Base-by-base conservation (phyloP, 2,797 vertebrate species). In the Galaxias olidus region DNA sequence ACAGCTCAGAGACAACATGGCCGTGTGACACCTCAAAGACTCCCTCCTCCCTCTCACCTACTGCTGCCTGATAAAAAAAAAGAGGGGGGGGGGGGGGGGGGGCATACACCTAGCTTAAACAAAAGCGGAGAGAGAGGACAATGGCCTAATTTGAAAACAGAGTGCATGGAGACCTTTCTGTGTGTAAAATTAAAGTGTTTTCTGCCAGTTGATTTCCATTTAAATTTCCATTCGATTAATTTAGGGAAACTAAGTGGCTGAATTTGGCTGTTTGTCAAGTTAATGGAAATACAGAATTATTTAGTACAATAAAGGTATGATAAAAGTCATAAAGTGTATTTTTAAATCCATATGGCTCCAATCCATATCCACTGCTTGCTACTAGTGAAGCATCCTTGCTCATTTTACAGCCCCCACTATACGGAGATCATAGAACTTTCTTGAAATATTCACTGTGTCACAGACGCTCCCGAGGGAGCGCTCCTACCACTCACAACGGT, bases 1-100 rank as follows among this genome's bases (percentile, higher is more conserved):
- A 44, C 82, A 79, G 77, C 77, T 89, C 71, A 91, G 78, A 68
- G 88, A 88, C 80, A 90, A 75, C 90, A 92, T 91, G 65, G 70
- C 81, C 76, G 30, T 48, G 51, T 59, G 15, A 1, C 17, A 40
- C 75, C 59, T 58, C 51, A 47, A 10, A 18, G 9, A 57, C 63
- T 66, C 60, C 68, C 51, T 63, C 52, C 68, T 75, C 40, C 58
- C 48, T 61, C 67, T 72, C 56, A 59, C 57, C 64, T 76, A 57
- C 69, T 70, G 50, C 64, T 43, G 44, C 65, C 78, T 71, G 70
- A 68, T 56, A 18, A 68, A 51, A 17, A 64, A 61, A 18, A 51
- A 52, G n/a, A n/a, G n/a, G n/a, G n/a, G n/a, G n/a, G n/a, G n/a
- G n/a, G n/a, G 30, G 30, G 30, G 30, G 30, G 30, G 30, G 6